These are phyloP conservation scores for Gastracanthus pulcherrimus DNA, from an alignment of 2,888 invertebrate species.

Conservation along the genomic window DNA sequence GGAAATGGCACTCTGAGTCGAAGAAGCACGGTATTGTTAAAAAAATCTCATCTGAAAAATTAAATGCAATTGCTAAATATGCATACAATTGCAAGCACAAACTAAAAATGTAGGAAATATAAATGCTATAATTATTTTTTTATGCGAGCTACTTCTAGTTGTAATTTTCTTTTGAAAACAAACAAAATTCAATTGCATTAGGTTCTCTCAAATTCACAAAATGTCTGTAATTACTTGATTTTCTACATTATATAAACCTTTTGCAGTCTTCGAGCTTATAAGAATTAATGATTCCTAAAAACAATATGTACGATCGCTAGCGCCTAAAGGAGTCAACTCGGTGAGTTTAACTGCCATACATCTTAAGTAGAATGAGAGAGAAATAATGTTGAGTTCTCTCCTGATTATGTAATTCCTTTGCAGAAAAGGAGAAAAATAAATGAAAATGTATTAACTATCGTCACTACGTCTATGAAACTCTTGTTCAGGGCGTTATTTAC, in stretches of 20 bases:
- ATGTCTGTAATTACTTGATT: neutral
- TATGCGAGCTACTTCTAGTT: no score
- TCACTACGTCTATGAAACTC: slow-evolving; percentile 12
- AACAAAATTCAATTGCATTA: neutral
- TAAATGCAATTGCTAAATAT: no score
- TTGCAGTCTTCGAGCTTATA: slow-evolving; percentile 36
- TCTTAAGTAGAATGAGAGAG: neutral
- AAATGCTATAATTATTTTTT: no score
- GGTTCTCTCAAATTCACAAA: slow-evolving; percentile 40
- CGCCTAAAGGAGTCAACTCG: no score
- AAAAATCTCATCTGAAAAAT: slow-evolving; percentile 24
- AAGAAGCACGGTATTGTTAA: slow-evolving; percentile 69
- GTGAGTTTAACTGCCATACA: neutral
- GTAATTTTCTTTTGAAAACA: neutral
- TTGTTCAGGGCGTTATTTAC: slow-evolving; percentile 38
- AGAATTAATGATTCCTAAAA: neutral
- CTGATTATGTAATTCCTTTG: neutral
- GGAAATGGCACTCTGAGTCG: slow-evolving; percentile 76
- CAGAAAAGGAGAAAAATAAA: neutral
- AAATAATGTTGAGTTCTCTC: neutral
- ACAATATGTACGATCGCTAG: neutral
- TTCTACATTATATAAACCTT: neutral
- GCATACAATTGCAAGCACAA: neutral
- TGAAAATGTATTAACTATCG: neutral
- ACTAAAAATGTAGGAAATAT: neutral